Evolutionary conservation across 2,888 invertebrate species (phyloP), one percentile per base, ranked within the genome.

Genomic region (Mesochorus sp.): DNA sequence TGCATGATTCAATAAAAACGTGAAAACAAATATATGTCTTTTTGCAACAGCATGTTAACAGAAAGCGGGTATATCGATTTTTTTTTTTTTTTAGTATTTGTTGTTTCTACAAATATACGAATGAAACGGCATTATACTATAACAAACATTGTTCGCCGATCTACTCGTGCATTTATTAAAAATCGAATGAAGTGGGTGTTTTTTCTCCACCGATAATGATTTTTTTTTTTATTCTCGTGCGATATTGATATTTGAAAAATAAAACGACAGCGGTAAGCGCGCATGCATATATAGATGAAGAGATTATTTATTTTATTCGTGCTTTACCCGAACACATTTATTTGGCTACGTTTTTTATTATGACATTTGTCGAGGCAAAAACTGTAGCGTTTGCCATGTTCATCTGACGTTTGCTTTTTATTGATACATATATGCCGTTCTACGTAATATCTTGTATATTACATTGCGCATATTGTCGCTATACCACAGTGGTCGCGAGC

Each of bases 51-150:
- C 28, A 28, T 14, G n/a, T n/a, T n/a, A n/a, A n/a, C n/a, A n/a
- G n/a, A n/a, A n/a, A n/a, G n/a, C n/a, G n/a, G n/a, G n/a, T 26
- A 53, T 3, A 14, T 0, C 1, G 44, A 31, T 2, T 4, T 8
- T 26, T 64, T 64, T 42, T 61, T 57, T 10, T 24, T 42, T 51
- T 21, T 39, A 39, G n/a, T 49, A 64, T 62, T 76, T 24, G 55
- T 57, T 64, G 49, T 37, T 31, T 34, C 44, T 17, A 37, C 14
- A 55, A 5, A 26, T 8, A 42, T 12, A 12, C 24, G 12, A n/a
- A 19, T 4, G 14, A 8, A 24, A 49, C 10, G n/a, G 26, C 6
- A 47, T 49, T 57, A 49, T n/a, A n/a, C n/a, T n/a, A n/a, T 74
- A 39, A 49, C 57, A 6, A 49, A 68, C 57, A 62, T 70, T 42